These are phyloP conservation scores for Odontophorus gujanensis DNA, from an alignment of 2,113 vertebrate species.

Conservation along the genomic window DNA sequence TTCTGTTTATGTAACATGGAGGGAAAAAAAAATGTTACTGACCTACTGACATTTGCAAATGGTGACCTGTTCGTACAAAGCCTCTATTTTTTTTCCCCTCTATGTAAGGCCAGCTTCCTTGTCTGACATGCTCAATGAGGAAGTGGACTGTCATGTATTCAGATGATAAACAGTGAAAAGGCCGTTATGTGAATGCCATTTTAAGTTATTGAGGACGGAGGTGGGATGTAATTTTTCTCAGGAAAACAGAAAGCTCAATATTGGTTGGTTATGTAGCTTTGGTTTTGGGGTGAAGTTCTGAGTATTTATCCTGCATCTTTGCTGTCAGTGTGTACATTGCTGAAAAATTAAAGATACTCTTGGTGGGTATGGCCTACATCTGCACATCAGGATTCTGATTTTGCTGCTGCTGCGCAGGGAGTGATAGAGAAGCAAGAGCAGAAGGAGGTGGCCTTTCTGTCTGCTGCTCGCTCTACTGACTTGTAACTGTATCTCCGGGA, in stretches of 20 bases:
- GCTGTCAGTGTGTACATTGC: background rate
- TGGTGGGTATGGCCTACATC: background rate
- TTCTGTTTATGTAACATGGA: conserved; percentile 32
- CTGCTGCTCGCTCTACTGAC: background rate
- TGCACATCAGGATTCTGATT: background rate
- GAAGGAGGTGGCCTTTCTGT: background rate
- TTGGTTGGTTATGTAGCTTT: background rate
- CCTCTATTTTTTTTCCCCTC: background rate
- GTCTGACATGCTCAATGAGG: conserved; percentile 53
- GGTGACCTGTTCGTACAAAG: conserved; percentile 31
- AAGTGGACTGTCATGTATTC: conserved; percentile 40
- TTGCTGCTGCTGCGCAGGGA: background rate
- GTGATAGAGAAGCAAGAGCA: background rate
- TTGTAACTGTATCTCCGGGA: background rate
- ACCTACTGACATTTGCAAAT: conserved; percentile 39
- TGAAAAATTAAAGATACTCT: background rate
- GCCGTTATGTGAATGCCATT: conserved; percentile 41
- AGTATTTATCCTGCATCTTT: background rate
- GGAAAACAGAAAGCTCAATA: background rate
- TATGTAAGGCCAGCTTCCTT: conserved; percentile 39
- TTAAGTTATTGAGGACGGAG: conserved; percentile 48
- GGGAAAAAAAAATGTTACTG: background rate
- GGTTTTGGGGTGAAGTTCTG: background rate
- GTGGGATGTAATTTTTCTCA: conserved; percentile 13
- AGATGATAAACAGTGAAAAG: conserved; percentile 59